Evolutionary conservation across 2,888 invertebrate species (phyloP).

Genomic region (Torymus aiolomorphi): DNA sequence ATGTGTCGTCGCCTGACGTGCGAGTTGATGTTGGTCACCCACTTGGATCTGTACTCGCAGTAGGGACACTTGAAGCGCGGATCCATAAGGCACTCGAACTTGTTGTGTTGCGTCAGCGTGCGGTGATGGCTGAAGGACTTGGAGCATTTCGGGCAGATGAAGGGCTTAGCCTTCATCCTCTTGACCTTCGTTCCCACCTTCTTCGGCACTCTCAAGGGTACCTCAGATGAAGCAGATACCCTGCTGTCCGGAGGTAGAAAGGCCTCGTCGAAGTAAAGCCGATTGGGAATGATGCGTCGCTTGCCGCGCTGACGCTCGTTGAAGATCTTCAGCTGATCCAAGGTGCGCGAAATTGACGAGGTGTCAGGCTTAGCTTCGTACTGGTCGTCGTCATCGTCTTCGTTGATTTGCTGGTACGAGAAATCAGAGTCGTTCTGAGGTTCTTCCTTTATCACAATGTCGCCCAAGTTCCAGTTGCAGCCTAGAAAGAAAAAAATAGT

Average conservation of each 20-base stretch:
- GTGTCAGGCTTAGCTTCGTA: no score
- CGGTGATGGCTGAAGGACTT: slow-evolving; percentile 22
- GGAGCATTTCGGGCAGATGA: slow-evolving; percentile 5
- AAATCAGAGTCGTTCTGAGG: neutral
- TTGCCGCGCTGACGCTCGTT: slow-evolving; percentile 8
- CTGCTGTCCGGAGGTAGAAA: neutral
- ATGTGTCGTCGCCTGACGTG: no score
- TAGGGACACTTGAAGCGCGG: slow-evolving; percentile 61
- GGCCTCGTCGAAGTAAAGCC: slow-evolving; percentile 29
- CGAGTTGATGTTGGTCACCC: no score
- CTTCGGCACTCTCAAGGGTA: no score
- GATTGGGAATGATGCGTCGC: slow-evolving; percentile 36
- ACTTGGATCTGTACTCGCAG: no score
- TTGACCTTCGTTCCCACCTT: no score
- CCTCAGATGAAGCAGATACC: no score
- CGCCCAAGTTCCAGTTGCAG: neutral
- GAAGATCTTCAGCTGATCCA: slow-evolving; percentile 8
- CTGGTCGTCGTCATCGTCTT: no score
- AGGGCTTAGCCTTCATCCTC: neutral
- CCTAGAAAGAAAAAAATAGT: slow-evolving; percentile 3
- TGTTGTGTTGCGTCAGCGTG: neutral
- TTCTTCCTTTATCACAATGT: slow-evolving; percentile 33
- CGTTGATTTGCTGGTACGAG: no score
- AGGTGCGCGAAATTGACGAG: no score
- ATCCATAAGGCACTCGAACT: slow-evolving; percentile 46